phyloP scores from a whole-genome alignment of 92 coral and sea anemone species.

The Micromussa lordhowensis region DNA sequence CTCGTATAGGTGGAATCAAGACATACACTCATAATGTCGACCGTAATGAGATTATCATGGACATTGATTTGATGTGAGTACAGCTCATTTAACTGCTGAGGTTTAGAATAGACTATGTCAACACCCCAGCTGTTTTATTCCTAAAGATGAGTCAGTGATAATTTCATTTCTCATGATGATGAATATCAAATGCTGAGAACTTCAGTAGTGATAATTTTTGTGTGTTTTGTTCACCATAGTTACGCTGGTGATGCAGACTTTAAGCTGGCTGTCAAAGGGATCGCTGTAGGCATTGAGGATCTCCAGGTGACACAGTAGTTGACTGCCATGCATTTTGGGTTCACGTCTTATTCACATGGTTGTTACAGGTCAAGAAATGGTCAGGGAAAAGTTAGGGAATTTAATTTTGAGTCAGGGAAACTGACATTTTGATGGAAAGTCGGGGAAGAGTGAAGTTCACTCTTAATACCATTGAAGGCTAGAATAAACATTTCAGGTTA shows the following conservation, averaged over 20 bases:
- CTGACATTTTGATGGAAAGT: too few relatives aligned
- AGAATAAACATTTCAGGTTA: too few relatives aligned
- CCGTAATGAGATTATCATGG: slow-evolving; percentile 98
- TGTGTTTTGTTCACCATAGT: slow-evolving; percentile 37
- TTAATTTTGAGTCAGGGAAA: too few relatives aligned
- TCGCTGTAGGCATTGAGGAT: slow-evolving; percentile 95
- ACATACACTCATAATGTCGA: slow-evolving; percentile 94
- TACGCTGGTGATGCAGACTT: slow-evolving; percentile 99
- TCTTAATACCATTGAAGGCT: too few relatives aligned
- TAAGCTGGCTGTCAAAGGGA: slow-evolving; percentile 86
- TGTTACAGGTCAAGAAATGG: too few relatives aligned
- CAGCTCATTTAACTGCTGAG: not conserved
- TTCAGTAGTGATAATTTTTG: not conserved
- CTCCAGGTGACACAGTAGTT: slow-evolving; percentile 72
- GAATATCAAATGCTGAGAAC: not conserved
- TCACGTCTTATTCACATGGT: too few relatives aligned
- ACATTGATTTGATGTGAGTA: slow-evolving; percentile 93
- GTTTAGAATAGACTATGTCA: not conserved
- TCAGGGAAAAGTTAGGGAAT: too few relatives aligned
- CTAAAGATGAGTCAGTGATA: not conserved
- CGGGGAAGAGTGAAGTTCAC: too few relatives aligned
- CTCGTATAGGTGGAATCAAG: slow-evolving; percentile 99
- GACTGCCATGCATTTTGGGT: not conserved
- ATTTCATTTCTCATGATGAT: not conserved
- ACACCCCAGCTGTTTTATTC: not conserved